Conservation (phyloP, 2,113 vertebrate genomes). For the Burhinus oedicnemus region DNA sequence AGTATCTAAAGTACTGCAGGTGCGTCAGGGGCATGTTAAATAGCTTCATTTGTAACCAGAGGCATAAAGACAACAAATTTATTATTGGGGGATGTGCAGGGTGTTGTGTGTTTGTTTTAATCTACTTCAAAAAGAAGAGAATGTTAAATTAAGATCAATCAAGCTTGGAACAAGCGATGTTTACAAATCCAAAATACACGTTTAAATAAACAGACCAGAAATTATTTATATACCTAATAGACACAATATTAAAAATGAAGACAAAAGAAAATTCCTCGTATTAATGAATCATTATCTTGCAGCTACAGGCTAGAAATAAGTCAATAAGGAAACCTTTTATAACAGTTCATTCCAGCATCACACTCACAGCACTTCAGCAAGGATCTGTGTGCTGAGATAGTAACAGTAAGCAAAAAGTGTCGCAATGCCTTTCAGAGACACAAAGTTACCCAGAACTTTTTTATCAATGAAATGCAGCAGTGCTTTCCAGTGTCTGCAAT, state of each 20-base stretch:
- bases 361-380: neutral
- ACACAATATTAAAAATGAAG: neutral
- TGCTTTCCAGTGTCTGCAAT: neutral
- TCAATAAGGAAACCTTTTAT: neutral
- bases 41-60: neutral
- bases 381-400: neutral
- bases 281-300: neutral
- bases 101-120: neutral
- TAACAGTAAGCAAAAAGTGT: neutral
- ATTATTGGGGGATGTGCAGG: neutral
- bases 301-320: neutral
- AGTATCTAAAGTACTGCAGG: neutral
- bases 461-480: constrained; percentile 1
- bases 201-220: neutral
- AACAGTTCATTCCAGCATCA: neutral
- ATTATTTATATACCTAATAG: neutral
- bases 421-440: neutral
- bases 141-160: neutral
- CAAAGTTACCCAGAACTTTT: neutral
- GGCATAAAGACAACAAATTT: neutral
- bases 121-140: neutral
- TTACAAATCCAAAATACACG: neutral
- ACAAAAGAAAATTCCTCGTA: neutral
- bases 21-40: neutral
- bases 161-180: neutral